These are phyloP conservation scores for Doryteuthis pealeii DNA, from an alignment of 1,140 invertebrate species.

Conservation along the genomic window DNA sequence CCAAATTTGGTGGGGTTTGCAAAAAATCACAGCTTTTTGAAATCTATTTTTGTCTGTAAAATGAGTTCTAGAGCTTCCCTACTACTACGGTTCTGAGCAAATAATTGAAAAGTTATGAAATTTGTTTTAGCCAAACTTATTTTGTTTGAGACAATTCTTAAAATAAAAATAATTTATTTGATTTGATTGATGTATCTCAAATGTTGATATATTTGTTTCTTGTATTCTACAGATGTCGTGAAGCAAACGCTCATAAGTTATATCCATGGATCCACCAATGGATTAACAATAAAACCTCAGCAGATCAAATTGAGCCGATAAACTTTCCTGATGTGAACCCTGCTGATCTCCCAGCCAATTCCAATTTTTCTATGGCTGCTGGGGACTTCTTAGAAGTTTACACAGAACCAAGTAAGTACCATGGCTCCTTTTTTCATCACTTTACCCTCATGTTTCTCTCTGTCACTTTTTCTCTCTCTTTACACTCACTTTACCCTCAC, in stretches of 20 bases:
- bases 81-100: too few relatives aligned
- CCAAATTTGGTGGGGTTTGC: too few relatives aligned
- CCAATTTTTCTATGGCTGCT: slow-evolving; percentile 91
- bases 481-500: slow-evolving; percentile 11
- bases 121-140: too few relatives aligned
- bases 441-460: background rate
- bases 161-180: too few relatives aligned
- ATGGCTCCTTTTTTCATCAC: background rate
- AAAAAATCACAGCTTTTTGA: too few relatives aligned
- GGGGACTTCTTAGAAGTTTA: slow-evolving; percentile 87
- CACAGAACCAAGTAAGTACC: slow-evolving; percentile 62
- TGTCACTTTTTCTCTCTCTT: background rate
- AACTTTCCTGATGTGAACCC: slow-evolving; percentile 91
- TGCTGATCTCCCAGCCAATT: slow-evolving; percentile 66
- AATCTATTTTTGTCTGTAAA: too few relatives aligned
- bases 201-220: background rate
- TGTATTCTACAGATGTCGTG: slow-evolving; percentile 63
- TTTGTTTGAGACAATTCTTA: too few relatives aligned
- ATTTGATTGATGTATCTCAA: too few relatives aligned
- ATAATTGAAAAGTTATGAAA: too few relatives aligned
- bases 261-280: slow-evolving; percentile 95
- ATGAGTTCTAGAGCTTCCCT: too few relatives aligned
- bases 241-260: slow-evolving; percentile 67
- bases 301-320: slow-evolving; percentile 77
- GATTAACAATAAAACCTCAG: slow-evolving; percentile 80